Evolutionary conservation across 2,113 vertebrate species (phyloP).

Genomic region (Microcebus murinus): DNA sequence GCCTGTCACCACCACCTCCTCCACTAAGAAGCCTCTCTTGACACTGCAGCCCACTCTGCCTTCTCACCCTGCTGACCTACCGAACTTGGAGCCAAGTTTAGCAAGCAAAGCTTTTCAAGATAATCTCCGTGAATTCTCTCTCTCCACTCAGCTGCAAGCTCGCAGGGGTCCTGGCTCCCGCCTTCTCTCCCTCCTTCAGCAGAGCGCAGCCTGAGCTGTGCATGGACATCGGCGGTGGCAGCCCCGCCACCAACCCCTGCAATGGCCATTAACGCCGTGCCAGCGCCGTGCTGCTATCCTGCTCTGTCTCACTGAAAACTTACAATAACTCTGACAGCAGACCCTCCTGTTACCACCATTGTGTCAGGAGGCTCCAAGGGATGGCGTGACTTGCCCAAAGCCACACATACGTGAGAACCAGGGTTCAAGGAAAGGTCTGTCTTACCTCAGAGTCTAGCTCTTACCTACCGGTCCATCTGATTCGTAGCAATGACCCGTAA

Average conservation of each 20-base stretch:
- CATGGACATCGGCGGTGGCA: accelerated
- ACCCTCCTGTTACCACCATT: background rate
- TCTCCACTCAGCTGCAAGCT: background rate
- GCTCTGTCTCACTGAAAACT: background rate
- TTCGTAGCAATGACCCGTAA: background rate
- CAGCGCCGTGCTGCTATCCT: accelerated
- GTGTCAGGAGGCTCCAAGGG: background rate
- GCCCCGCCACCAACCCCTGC: accelerated
- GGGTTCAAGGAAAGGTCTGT: conserved; percentile 1
- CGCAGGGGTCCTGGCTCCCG: background rate
- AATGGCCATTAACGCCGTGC: background rate
- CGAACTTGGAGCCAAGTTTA: background rate
- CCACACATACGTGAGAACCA: background rate
- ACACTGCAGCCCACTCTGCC: background rate
- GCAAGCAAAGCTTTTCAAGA: background rate
- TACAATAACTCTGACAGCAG: background rate
- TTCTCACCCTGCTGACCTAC: background rate
- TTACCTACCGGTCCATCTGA: background rate
- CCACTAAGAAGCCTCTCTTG: background rate
- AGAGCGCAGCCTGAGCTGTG: background rate
- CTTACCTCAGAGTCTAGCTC: conserved; percentile 21
- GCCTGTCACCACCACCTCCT: background rate
- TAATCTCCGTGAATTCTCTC: background rate
- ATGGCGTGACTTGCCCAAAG: background rate
- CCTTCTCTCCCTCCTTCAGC: background rate